These are phyloP conservation scores for Melanerpes aurifrons DNA, from an alignment of 2,113 vertebrate species.

Conservation along the genomic window DNA sequence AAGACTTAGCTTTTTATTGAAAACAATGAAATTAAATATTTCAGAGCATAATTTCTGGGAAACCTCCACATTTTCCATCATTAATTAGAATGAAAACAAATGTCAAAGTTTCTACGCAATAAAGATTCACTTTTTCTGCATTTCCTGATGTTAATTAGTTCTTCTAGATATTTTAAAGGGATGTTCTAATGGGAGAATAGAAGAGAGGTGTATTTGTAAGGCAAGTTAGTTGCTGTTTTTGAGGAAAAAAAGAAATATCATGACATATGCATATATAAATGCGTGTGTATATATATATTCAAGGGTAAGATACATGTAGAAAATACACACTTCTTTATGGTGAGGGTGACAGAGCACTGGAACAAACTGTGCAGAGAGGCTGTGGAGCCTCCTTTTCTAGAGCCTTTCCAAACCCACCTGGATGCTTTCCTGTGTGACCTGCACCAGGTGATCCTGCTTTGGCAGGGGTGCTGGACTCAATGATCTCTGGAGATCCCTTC, in stretches of 20 bases:
- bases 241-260: background rate
- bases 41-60: background rate
- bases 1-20: background rate
- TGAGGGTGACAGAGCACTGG: too few species aligned
- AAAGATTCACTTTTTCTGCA: background rate
- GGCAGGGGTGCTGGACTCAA: too few species aligned
- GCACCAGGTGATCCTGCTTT: too few species aligned
- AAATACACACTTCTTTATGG: background rate
- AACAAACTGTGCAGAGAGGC: too few species aligned
- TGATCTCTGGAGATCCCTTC: too few species aligned
- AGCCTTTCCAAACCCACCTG: too few species aligned
- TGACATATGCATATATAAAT: background rate
- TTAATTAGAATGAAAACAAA: background rate
- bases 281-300: background rate
- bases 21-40: background rate
- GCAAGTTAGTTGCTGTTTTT: rapidly evolving
- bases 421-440: too few species aligned
- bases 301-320: background rate
- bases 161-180: background rate
- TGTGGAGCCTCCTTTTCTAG: too few species aligned
- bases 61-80: background rate
- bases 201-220: background rate
- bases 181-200: background rate
- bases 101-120: background rate
- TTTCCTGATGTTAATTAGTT: background rate